These are phyloP conservation scores for Phragmatobia fuliginosa DNA, from an alignment of 2,888 invertebrate species.

Conservation along the genomic window DNA sequence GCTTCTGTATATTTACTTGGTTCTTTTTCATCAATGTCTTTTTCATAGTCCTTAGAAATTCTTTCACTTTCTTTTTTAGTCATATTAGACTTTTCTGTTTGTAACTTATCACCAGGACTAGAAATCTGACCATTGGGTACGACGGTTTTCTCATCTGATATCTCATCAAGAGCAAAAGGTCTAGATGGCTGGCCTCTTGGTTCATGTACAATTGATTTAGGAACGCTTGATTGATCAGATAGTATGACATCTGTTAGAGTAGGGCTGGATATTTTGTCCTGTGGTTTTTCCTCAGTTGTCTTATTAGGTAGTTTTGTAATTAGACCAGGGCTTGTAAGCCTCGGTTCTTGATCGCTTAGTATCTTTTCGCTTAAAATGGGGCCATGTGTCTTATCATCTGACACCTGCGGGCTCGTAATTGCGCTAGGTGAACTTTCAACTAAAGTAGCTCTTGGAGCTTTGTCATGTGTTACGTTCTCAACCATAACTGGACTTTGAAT, in stretches of 20 bases:
- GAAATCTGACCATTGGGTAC: not conserved
- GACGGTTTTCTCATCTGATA: conserved; percentile 2
- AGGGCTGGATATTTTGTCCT: conserved; percentile 3
- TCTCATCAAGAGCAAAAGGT: conserved; percentile 7
- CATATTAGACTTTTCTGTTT: conserved; percentile 17
- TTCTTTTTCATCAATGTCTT: conserved; percentile 57
- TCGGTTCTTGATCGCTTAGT: conserved; percentile 4
- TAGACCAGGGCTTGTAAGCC: conserved; percentile 3
- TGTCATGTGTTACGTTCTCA: too few species aligned
- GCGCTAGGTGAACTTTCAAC: too few species aligned
- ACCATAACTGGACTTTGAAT: too few species aligned
- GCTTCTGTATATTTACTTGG: not conserved
- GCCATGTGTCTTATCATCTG: conserved; percentile 21
- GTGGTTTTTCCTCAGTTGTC: conserved; percentile 16
- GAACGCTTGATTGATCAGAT: not conserved
- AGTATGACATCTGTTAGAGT: not conserved
- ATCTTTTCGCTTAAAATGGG: not conserved
- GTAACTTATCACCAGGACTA: conserved; percentile 15
- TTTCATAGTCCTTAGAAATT: conserved; percentile 51
- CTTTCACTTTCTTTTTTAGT: conserved; percentile 53
- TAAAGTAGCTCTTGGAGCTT: too few species aligned
- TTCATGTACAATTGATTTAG: not conserved
- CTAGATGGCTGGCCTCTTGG: conserved; percentile 10
- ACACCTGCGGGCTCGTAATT: too few species aligned
- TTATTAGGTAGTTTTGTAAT: conserved; percentile 12